These are phyloP conservation scores for Notothenia coriiceps DNA, from an alignment of 2,113 vertebrate genomes.

Conservation along the genomic window DNA sequence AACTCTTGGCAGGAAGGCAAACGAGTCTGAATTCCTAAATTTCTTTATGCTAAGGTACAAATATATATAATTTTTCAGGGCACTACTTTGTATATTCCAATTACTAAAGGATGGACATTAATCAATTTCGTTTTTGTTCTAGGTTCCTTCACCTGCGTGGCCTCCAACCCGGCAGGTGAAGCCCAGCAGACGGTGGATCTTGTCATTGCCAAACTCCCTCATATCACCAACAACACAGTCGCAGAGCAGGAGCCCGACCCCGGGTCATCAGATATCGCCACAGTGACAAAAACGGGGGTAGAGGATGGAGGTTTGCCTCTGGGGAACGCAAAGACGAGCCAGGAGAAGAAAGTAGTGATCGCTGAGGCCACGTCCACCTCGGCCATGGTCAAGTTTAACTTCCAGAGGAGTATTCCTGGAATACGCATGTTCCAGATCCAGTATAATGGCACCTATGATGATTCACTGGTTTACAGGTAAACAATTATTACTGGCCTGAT, in stretches of 20 bases:
- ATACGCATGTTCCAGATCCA: slow-evolving; percentile 99
- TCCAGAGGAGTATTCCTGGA: slow-evolving; percentile 97
- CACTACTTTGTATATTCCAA: not conserved
- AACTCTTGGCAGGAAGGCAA: not conserved
- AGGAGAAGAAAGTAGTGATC: slow-evolving; percentile 94
- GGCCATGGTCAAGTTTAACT: slow-evolving; percentile 95
- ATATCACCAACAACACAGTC: slow-evolving; percentile 93
- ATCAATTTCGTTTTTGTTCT: slow-evolving; percentile 22
- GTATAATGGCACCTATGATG: slow-evolving; percentile 98
- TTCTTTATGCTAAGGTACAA: not conserved
- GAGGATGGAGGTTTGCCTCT: slow-evolving; percentile 87
- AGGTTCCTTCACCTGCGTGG: slow-evolving; percentile 96
- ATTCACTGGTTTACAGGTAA: slow-evolving; percentile 99
- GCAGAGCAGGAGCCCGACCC: slow-evolving; percentile 94
- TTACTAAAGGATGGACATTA: not conserved
- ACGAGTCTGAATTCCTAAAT: not conserved
- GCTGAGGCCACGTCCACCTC: slow-evolving; percentile 94
- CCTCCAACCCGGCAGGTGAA: slow-evolving; percentile 97
- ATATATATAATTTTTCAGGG: not conserved
- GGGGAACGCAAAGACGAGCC: slow-evolving; percentile 90
- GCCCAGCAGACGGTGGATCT: slow-evolving; percentile 94
- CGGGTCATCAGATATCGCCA: slow-evolving; percentile 97
- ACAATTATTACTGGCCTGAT: slow-evolving; percentile 20
- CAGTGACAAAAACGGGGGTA: slow-evolving; percentile 93
- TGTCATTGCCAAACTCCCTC: slow-evolving; percentile 95